Evolutionary conservation across 2,888 invertebrate species (phyloP).

Genomic region (Lithophane socia): DNA sequence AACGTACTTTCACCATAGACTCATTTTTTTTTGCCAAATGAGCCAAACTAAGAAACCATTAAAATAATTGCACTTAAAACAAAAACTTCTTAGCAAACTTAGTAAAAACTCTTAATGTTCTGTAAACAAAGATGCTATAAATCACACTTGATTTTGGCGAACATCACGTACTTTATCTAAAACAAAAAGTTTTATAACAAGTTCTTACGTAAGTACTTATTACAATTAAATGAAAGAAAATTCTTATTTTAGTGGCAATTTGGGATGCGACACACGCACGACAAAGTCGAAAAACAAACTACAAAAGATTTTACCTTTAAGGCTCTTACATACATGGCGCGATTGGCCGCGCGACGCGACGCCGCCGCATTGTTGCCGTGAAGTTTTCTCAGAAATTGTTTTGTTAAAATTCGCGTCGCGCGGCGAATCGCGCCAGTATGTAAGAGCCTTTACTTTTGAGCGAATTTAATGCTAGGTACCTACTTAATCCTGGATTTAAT

Average conservation of each 20-base stretch:
- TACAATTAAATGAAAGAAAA: constrained; percentile 11
- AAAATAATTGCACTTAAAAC: constrained; percentile 16
- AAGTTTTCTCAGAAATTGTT: too few relatives aligned
- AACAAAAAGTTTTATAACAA: constrained; percentile 15
- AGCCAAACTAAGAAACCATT: constrained; percentile 1
- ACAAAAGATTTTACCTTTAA: background rate
- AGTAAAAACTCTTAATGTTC: constrained; percentile 29
- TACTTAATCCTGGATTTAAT: background rate
- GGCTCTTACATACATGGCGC: too few relatives aligned
- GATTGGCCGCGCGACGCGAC: too few relatives aligned
- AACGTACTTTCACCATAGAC: background rate
- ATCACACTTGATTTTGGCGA: constrained; percentile 27
- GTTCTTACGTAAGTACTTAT: background rate
- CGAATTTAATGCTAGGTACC: too few relatives aligned
- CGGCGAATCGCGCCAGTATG: too few relatives aligned
- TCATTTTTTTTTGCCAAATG: background rate
- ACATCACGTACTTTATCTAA: constrained; percentile 13
- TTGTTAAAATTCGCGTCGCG: too few relatives aligned
- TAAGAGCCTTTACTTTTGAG: too few relatives aligned
- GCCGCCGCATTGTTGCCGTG: too few relatives aligned
- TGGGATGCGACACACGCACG: background rate
- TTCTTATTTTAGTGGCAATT: background rate
- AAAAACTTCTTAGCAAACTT: constrained; percentile 43
- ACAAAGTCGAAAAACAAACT: background rate
- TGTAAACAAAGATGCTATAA: constrained; percentile 35